Percentiles rank a stretch among this genome's conserved stretches.
These are phyloP conservation scores for Dromius quadrimaculatus DNA, from an alignment of 2,888 invertebrate species.

Conservation along the genomic window DNA sequence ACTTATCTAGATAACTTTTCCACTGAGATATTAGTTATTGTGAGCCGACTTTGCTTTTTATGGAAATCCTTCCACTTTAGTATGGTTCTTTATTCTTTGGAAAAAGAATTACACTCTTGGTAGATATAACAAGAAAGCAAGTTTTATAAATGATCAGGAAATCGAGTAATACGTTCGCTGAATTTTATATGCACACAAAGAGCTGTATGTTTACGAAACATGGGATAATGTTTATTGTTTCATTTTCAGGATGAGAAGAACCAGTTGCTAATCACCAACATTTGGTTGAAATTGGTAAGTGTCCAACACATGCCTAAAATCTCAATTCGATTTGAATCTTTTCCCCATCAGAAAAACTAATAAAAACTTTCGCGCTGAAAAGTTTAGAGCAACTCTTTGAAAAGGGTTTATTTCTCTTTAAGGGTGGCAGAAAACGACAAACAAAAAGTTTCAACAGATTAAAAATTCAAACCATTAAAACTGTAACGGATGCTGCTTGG, in stretches of 20 bases:
- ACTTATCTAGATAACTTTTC: constrained; percentile 23
- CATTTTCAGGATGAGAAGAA: constrained; percentile 93
- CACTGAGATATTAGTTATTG: constrained; percentile 30
- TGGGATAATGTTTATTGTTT: constrained; percentile 57
- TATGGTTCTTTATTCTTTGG: constrained; percentile 26
- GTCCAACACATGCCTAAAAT: constrained; percentile 35
- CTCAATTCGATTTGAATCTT: constrained; percentile 45
- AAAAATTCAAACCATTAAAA: constrained; percentile 45
- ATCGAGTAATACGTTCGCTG: constrained; percentile 17
- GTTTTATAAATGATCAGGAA: background rate
- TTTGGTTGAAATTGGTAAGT: constrained; percentile 97
- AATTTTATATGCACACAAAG: constrained; percentile 36
- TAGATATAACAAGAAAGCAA: constrained; percentile 13
- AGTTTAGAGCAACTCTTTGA: constrained; percentile 42
- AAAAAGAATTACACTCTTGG: constrained; percentile 24
- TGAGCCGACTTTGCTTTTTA: constrained; percentile 18
- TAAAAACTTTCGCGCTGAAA: constrained; percentile 48
- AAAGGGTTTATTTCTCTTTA: constrained; percentile 47
- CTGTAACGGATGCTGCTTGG: constrained; percentile 31
- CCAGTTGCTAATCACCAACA: constrained; percentile 95
- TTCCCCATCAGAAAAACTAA: constrained; percentile 48
- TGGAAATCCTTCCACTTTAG: constrained; percentile 25
- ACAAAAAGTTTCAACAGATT: constrained; percentile 43
- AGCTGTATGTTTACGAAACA: constrained; percentile 47
- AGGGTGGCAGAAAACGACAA: constrained; percentile 32